phyloP scores from a whole-genome alignment of 1,140 invertebrate genomes.

The Ectropis grisescens region DNA sequence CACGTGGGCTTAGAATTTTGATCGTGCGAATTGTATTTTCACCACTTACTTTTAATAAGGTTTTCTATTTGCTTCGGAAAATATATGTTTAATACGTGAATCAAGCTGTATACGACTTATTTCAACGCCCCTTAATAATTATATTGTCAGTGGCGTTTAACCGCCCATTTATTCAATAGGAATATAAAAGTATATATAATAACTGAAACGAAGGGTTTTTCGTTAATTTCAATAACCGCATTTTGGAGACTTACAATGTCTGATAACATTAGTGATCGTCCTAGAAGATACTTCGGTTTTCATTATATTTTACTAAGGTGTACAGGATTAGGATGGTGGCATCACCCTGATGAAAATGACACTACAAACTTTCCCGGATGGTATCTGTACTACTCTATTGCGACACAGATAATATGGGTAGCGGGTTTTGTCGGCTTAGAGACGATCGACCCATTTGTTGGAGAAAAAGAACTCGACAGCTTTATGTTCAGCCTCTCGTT shows the following conservation, averaged over 20 bases:
- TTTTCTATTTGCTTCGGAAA: no score
- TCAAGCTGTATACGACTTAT: no score
- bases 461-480: slow-evolving; percentile 49
- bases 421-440: slow-evolving; percentile 54
- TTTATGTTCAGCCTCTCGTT: slow-evolving; percentile 63
- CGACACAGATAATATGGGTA: slow-evolving; percentile 51
- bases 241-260: no score
- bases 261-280: slow-evolving; percentile 8
- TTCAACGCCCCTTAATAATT: no score
- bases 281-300: slow-evolving; percentile 36
- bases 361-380: slow-evolving; percentile 39
- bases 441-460: slow-evolving; percentile 55
- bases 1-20: no score
- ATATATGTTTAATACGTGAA: no score
- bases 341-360: slow-evolving; percentile 49
- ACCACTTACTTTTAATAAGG: no score
- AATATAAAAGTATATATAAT: not conserved
- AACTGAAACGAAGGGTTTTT: no score
- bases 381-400: slow-evolving; percentile 49
- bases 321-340: slow-evolving; percentile 57
- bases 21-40: no score
- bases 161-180: no score
- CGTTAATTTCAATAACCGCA: no score
- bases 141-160: no score
- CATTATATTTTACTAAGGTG: slow-evolving; percentile 44